Base-by-base conservation (phyloP, 2,888 invertebrate genomes). In the Drosophila prostipennis region DNA sequence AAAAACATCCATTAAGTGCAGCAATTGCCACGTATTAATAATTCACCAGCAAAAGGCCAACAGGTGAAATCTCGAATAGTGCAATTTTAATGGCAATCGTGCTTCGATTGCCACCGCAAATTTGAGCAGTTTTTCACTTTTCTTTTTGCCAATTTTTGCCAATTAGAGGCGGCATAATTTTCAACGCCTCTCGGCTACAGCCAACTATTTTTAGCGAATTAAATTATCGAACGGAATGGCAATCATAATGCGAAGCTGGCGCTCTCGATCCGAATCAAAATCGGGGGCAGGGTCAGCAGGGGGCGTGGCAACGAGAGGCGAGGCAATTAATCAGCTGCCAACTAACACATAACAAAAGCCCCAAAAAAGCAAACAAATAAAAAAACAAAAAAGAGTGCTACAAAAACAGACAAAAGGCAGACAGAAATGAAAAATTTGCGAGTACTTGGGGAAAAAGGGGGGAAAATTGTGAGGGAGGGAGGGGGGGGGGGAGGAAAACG, bases 251-350 rank as follows among this genome's bases (percentile, higher is more conserved):
- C 16, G 13, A n/a, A n/a, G 43, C 37, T 11, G 23, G 11, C 29
- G 32, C 39, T 37, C 59, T 58, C 40, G 59, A 23, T 59, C 23
- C 23, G 34, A 40, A 26, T 32, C 14, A 46, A 45, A 60, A 80
- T 61, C 42, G 49, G 56, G 79, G 60, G 60, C 79, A 84, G 59
- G 87, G 87, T 81, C 76, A 72, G 29, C 14, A 3, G n/a, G 64
- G 16, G 29, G 51, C 16, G 13, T 13, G 16, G 36, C 48, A 23
- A n/a, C 8, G 36, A 16, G 40, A n/a, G 71, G 65, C 71, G 57
- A 46, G 63, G 43, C 72, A 84, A 80, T 84, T 80, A 84, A 84
- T 80, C 87, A 80, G 81, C 57, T 57, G 84, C 84, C 79, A 87
- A 42, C 61, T 49, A 58, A 60, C 34, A 52, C 34, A 59, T 34